Conservation (phyloP, 2,797 vertebrate genomes). For the Eleutherodactylus coqui region DNA sequence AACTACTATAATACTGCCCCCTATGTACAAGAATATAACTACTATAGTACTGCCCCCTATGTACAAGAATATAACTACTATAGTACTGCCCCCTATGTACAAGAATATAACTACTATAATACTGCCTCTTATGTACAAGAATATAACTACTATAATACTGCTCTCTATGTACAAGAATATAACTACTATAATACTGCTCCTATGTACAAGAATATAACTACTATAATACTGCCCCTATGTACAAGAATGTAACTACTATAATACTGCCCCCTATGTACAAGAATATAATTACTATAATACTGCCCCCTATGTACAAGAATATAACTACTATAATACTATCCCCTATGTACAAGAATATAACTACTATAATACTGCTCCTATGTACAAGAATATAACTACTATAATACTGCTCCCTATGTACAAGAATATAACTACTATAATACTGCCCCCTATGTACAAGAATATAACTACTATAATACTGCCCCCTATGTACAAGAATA, state of each 20-base stretch:
- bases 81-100: neutral
- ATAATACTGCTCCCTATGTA: neutral
- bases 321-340: constrained; percentile 9
- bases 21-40: neutral
- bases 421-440: constrained; percentile 2
- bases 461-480: constrained; percentile 19
- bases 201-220: constrained; percentile 1
- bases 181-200: constrained; percentile 4
- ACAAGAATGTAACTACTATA: neutral
- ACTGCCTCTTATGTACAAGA: neutral
- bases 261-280: neutral
- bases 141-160: neutral
- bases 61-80: neutral
- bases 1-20: neutral
- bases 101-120: constrained; percentile 4
- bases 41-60: neutral
- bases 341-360: neutral
- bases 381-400: too few species aligned
- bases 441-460: neutral
- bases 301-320: constrained; percentile 8
- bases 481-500: constrained; percentile 1
- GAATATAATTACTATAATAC: constrained; percentile 13
- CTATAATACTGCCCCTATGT: neutral
- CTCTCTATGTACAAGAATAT: constrained; percentile 7
- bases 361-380: neutral